These are phyloP conservation scores for Nasonia longicornis DNA, from an alignment of 1,140 invertebrate genomes.

Conservation along the genomic window DNA sequence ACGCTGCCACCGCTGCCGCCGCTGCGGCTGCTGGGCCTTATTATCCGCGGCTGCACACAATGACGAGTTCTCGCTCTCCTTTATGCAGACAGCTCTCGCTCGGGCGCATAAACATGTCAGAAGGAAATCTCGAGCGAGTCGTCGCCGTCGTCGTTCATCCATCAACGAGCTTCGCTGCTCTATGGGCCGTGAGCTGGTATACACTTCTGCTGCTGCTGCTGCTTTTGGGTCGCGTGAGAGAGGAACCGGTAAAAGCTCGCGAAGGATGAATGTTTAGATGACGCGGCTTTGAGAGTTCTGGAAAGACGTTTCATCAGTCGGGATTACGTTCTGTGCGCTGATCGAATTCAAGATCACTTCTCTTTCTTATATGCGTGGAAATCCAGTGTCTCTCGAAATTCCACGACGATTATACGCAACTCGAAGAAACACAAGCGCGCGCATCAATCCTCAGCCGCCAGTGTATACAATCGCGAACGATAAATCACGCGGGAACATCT, in stretches of 20 bases:
- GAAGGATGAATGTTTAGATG: slow-evolving; percentile 16
- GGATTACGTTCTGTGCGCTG: background rate
- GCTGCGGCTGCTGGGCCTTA: background rate
- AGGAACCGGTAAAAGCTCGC: slow-evolving; percentile 31
- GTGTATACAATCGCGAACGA: background rate
- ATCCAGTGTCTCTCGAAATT: background rate
- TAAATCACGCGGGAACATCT: background rate
- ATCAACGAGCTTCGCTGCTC: slow-evolving; percentile 58
- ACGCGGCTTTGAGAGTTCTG: background rate
- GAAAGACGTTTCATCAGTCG: background rate
- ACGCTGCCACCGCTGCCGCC: background rate
- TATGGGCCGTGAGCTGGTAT: slow-evolving; percentile 18
- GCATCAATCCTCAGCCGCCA: background rate
- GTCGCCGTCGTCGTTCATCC: slow-evolving; percentile 56
- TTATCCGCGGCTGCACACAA: background rate
- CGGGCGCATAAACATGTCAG: slow-evolving; percentile 66
- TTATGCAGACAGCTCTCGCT: slow-evolving; percentile 61
- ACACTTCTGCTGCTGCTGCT: background rate
- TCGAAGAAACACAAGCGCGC: too few relatives aligned
- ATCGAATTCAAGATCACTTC: background rate
- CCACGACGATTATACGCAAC: too few relatives aligned
- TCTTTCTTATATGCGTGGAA: background rate
- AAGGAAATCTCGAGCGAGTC: slow-evolving; percentile 57
- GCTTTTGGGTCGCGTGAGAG: slow-evolving; percentile 13
- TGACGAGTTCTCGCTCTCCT: slow-evolving; percentile 20